Evolutionary conservation across 2,113 vertebrate genomes (phyloP).

Genomic region (Hemicordylus capensis): DNA sequence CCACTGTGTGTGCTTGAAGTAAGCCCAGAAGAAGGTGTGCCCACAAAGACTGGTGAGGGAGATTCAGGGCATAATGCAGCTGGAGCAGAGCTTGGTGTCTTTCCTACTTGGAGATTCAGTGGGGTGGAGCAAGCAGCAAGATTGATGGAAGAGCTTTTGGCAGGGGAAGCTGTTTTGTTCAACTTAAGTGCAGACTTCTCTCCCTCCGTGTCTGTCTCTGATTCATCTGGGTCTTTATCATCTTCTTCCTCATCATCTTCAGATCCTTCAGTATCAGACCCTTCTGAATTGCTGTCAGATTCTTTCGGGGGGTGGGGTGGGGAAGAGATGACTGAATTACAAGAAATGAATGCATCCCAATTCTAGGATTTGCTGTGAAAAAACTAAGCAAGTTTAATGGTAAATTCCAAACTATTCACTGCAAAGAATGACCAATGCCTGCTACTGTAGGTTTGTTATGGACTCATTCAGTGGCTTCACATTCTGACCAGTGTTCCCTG

Average conservation of each 20-base stretch:
- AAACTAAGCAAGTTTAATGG: background rate
- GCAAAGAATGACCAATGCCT: background rate
- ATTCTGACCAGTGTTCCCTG: too few relatives aligned
- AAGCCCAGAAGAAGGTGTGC: slow-evolving; percentile 76
- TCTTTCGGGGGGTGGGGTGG: slow-evolving; percentile 77
- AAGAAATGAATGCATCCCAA: slow-evolving; percentile 28
- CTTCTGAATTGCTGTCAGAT: slow-evolving; percentile 90
- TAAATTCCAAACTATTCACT: background rate
- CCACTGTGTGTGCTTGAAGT: slow-evolving; percentile 80
- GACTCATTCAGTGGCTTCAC: background rate
- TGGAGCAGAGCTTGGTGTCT: slow-evolving; percentile 75
- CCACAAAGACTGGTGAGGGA: slow-evolving; percentile 76
- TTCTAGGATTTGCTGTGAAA: slow-evolving; percentile 20
- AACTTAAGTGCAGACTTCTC: slow-evolving; percentile 80
- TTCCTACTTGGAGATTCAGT: slow-evolving; percentile 84
- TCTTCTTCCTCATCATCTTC: slow-evolving; percentile 88
- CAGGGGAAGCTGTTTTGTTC: slow-evolving; percentile 79
- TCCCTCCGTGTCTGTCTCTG: slow-evolving; percentile 84
- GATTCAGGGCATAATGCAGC: slow-evolving; percentile 80
- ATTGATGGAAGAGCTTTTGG: slow-evolving; percentile 80
- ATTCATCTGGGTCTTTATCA: slow-evolving; percentile 84
- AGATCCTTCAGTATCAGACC: slow-evolving; percentile 87
- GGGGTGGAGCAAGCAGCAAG: slow-evolving; percentile 86
- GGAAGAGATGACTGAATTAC: slow-evolving; percentile 67
- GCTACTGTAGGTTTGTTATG: background rate